Evolutionary conservation across 2,797 vertebrate genomes (phyloP).

Genomic region (Discoglossus pictus): DNA sequence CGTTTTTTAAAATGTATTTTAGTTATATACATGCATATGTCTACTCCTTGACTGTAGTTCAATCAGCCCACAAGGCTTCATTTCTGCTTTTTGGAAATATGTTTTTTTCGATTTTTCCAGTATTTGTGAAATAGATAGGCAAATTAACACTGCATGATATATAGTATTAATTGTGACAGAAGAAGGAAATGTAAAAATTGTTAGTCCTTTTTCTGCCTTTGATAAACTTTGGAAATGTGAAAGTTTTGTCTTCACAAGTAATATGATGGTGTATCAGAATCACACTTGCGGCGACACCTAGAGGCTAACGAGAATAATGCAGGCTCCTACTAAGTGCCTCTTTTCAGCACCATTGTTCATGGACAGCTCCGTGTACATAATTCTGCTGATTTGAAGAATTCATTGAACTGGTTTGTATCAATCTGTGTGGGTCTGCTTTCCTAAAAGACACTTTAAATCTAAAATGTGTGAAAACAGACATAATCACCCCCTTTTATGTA

Average conservation of each 20-base stretch:
- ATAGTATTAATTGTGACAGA: conserved; percentile 32
- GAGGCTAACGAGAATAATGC: conserved; percentile 15
- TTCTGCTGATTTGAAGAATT: neutral
- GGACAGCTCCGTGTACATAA: neutral
- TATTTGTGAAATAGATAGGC: conserved; percentile 16
- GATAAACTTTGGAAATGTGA: conserved; percentile 31
- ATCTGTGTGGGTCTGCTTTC: too few relatives aligned
- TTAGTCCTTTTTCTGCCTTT: conserved; percentile 34
- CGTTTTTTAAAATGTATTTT: too few relatives aligned
- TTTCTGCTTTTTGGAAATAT: neutral
- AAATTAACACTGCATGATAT: conserved; percentile 34
- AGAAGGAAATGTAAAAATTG: conserved; percentile 18
- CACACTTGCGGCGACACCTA: conserved; percentile 27
- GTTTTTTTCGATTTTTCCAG: conserved; percentile 7
- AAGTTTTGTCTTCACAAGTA: neutral
- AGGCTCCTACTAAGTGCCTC: neutral
- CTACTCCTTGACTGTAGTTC: too few relatives aligned
- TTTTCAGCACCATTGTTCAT: conserved; percentile 9
- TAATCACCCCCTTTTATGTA: too few relatives aligned
- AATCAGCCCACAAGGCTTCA: too few relatives aligned
- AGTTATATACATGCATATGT: too few relatives aligned
- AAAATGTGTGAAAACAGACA: too few relatives aligned
- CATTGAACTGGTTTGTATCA: neutral
- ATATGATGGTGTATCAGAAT: neutral
- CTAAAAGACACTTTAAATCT: too few relatives aligned